Percentiles rank a stretch among this genome's conserved stretches.
These are phyloP conservation scores for Phyllostomus discolor DNA, from an alignment of 2,113 vertebrate species.

Conservation along the genomic window DNA sequence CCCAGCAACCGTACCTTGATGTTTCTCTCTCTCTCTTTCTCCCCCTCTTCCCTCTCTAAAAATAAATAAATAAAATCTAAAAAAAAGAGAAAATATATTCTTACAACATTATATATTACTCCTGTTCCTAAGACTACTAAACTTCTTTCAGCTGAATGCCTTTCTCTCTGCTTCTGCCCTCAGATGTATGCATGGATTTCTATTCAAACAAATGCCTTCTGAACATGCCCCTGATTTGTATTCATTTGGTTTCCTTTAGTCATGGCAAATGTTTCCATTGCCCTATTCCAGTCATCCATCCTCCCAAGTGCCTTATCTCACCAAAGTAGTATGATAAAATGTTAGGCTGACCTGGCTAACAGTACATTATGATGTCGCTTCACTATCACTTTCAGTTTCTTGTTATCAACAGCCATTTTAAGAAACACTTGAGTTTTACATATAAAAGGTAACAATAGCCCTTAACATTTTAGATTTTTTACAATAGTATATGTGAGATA, in stretches of 20 bases:
- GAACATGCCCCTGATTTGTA: neutral
- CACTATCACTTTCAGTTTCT: neutral
- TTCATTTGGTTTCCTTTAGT: neutral
- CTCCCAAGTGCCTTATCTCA: neutral
- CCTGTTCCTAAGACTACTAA: neutral
- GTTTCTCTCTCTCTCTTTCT: too few relatives aligned
- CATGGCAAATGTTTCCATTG: neutral
- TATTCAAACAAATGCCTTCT: neutral
- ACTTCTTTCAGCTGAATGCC: neutral
- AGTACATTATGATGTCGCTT: neutral
- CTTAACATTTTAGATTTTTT: neutral
- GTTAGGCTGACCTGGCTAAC: neutral
- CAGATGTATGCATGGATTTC: neutral
- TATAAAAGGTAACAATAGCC: neutral
- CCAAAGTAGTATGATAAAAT: neutral
- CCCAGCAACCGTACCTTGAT: too few relatives aligned
- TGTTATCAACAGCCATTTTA: neutral
- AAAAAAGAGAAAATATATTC: neutral
- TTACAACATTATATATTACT: neutral
- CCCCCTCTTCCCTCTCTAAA: too few relatives aligned
- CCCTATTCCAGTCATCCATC: neutral
- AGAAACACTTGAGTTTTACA: neutral
- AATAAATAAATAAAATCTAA: too few relatives aligned
- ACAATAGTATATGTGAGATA: neutral
- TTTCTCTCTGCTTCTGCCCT: neutral